Evolutionary conservation across 2,113 vertebrate genomes (phyloP).

Genomic region (Phyllostomus hastatus): DNA sequence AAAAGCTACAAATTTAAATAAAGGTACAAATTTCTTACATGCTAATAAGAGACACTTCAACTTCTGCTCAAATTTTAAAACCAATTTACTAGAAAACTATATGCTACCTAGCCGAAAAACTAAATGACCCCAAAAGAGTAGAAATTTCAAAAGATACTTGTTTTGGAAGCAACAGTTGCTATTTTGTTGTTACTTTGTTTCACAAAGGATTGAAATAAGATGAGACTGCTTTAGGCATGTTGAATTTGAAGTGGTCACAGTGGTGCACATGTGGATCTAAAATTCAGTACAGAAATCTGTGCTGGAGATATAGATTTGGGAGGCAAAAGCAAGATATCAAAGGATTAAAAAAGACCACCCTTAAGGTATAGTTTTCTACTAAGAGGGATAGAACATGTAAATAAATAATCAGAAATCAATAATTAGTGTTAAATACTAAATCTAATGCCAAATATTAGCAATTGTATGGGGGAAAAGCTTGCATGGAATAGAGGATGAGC

Average conservation of each 20-base stretch:
- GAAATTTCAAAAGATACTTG: background rate
- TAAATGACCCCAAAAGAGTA: background rate
- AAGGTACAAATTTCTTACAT: background rate
- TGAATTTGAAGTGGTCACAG: background rate
- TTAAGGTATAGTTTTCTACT: background rate
- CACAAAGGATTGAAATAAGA: background rate
- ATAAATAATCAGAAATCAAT: background rate
- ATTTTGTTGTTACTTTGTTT: background rate
- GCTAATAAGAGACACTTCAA: background rate
- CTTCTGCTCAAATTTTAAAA: background rate
- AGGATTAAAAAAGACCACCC: background rate
- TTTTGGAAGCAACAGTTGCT: background rate
- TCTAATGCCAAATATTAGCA: background rate
- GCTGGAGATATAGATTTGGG: background rate
- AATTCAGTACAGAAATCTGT: background rate
- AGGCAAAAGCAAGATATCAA: background rate
- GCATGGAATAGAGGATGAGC: background rate
- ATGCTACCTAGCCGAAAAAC: background rate
- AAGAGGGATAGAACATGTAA: background rate
- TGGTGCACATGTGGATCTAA: background rate
- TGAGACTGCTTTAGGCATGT: background rate
- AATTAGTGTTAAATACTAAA: background rate
- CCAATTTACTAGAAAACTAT: background rate
- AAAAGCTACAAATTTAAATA: background rate
- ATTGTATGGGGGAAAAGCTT: background rate